phyloP scores from a whole-genome alignment of 2,888 invertebrate species.

The Eutolmus rufibarbis region DNA sequence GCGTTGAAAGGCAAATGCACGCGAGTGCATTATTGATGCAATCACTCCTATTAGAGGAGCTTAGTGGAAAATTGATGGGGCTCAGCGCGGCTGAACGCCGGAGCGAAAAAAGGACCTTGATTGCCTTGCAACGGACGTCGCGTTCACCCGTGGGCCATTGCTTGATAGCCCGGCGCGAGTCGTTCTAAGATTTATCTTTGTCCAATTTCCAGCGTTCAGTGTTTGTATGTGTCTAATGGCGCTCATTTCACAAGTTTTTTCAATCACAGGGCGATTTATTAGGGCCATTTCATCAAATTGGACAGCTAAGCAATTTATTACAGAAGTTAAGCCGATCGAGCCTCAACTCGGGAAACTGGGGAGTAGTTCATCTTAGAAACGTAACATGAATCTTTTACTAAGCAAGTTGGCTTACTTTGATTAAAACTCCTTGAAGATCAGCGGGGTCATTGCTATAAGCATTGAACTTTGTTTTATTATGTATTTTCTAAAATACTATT shows the following conservation, averaged over 20 bases:
- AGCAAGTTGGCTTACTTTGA: not conserved
- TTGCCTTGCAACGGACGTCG: not conserved
- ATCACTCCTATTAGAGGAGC: constrained; percentile 35
- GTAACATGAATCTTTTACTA: not conserved
- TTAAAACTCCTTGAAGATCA: not conserved
- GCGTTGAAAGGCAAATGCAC: constrained; percentile 38
- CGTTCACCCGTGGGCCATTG: not conserved
- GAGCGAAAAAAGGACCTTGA: constrained; percentile 4
- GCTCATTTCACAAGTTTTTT: not conserved
- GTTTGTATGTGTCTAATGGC: not conserved
- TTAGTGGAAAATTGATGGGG: constrained; percentile 25
- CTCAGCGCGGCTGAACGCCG: not conserved
- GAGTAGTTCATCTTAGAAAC: not conserved
- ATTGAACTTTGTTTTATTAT: not conserved
- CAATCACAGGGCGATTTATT: constrained; percentile 3
- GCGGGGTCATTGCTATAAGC: not conserved
- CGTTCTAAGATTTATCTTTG: constrained; percentile 29
- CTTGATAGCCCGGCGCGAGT: not conserved
- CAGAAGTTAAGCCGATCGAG: not conserved
- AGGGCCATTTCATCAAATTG: constrained; percentile 8
- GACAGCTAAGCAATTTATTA: constrained; percentile 1
- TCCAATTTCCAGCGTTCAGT: constrained; percentile 1
- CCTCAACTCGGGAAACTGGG: not conserved
- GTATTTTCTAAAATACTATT: no score
- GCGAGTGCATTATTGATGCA: constrained; percentile 40